These are phyloP conservation scores for Monoplex corrugatus DNA, from an alignment of 2,888 invertebrate genomes.

Conservation along the genomic window DNA sequence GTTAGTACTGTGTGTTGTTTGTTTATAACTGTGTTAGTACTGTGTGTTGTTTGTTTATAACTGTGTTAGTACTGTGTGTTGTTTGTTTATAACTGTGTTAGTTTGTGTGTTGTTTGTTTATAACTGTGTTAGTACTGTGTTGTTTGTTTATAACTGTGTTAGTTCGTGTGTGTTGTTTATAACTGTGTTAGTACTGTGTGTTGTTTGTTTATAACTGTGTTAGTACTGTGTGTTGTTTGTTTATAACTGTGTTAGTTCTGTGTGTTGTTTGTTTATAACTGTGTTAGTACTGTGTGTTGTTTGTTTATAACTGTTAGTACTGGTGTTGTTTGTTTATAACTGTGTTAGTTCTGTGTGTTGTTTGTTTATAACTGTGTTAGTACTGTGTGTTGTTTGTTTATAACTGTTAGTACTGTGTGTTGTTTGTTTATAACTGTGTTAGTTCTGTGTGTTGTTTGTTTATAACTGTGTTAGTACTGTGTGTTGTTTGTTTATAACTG, in stretches of 20 bases:
- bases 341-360: background rate
- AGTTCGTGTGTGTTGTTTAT: background rate
- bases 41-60: background rate
- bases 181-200: background rate
- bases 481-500: no score
- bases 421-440: no score
- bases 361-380: background rate
- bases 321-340: background rate
- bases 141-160: background rate
- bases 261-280: background rate
- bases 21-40: background rate
- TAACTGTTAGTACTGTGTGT: no score
- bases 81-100: background rate
- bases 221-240: background rate
- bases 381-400: background rate
- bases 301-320: background rate
- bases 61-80: background rate
- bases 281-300: background rate
- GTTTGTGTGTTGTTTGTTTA: background rate
- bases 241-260: background rate
- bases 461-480: no score
- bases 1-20: background rate
- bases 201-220: constrained; percentile 3
- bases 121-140: no score
- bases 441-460: no score